Conservation (phyloP, 2,888 invertebrate species). For the Apocheima hispidaria region DNA sequence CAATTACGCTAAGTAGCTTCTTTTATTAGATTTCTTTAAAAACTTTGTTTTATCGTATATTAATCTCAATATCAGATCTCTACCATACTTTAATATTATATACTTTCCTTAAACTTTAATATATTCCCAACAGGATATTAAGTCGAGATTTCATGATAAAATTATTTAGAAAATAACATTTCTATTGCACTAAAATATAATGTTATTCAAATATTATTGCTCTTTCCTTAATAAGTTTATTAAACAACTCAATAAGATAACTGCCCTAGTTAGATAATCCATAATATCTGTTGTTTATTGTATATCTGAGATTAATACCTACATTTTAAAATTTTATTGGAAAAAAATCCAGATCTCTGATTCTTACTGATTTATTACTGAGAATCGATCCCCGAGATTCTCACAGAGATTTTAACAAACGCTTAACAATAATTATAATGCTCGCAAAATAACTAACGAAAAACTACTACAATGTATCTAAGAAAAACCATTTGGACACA, state of each 20-base stretch:
- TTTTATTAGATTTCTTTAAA: slow-evolving; percentile 41
- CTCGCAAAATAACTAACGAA: slow-evolving; percentile 55
- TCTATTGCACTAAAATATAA: slow-evolving; percentile 79
- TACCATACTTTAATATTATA: slow-evolving; percentile 64
- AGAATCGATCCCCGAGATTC: slow-evolving; percentile 72
- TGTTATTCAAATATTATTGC: slow-evolving; percentile 75
- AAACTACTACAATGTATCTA: slow-evolving; percentile 51
- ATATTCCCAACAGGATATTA: slow-evolving; percentile 52
- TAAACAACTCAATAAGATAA: slow-evolving; percentile 53
- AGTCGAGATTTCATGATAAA: slow-evolving; percentile 69
- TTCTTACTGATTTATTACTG: slow-evolving; percentile 49
- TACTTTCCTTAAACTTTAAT: slow-evolving; percentile 53
- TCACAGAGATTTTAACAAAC: slow-evolving; percentile 74
- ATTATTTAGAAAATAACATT: slow-evolving; percentile 77
- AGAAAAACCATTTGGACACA: slow-evolving; percentile 60
- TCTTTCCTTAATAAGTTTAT: slow-evolving; percentile 65
- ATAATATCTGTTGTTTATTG: slow-evolving; percentile 23
- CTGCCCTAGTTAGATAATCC: slow-evolving; percentile 50
- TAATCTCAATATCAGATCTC: slow-evolving; percentile 85
- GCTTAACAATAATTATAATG: slow-evolving; percentile 61
- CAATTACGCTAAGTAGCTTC: slow-evolving; percentile 26
- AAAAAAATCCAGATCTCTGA: slow-evolving; percentile 43
- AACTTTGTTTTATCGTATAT: slow-evolving; percentile 61
- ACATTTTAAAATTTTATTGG: slow-evolving; percentile 32
- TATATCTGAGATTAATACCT: slow-evolving; percentile 43